Conservation (phyloP, 2,113 vertebrate species). For the Copsychus sechellarum region DNA sequence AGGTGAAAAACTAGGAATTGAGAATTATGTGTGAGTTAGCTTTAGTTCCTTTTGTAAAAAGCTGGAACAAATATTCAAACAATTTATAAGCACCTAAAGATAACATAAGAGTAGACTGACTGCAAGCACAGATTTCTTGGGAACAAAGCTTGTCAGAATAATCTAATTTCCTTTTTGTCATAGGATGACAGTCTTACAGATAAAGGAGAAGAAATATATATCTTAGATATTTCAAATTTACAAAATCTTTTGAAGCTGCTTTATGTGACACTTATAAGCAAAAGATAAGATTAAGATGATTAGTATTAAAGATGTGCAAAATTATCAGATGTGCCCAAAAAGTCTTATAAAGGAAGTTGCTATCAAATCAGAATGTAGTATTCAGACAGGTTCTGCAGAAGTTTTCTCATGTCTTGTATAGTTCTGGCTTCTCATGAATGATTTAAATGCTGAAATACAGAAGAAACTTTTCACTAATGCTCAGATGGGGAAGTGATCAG, state of each 20-base stretch:
- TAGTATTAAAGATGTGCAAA: neutral
- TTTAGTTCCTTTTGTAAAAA: neutral
- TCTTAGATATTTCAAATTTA: neutral
- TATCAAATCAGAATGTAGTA: neutral
- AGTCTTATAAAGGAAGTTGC: neutral
- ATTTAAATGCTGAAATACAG: neutral
- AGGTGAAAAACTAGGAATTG: neutral
- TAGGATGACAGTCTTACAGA: neutral
- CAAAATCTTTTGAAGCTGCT: neutral
- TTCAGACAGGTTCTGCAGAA: neutral
- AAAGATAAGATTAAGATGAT: neutral
- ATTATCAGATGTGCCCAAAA: neutral
- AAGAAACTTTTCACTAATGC: neutral
- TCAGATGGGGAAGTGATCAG: neutral
- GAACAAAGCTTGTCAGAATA: slow-evolving; percentile 18
- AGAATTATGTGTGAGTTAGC: neutral
- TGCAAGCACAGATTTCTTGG: neutral
- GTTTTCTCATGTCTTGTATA: neutral
- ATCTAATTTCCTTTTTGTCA: slow-evolving; percentile 16
- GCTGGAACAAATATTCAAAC: slow-evolving; percentile 26
- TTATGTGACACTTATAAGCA: neutral
- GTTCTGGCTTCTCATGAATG: neutral
- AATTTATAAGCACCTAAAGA: neutral
- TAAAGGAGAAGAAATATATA: neutral
- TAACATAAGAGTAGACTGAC: neutral